These are phyloP conservation scores for Apis mellifera DNA, from an alignment of 1,140 invertebrate species.

Conservation along the genomic window Amel_HAv3.1 CM009931.2:24241501-24242000, in stretches of 20 bases:
- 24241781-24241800: neutral
- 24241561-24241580: neutral
- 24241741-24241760: neutral
- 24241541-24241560: neutral
- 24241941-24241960: neutral
- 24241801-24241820: neutral
- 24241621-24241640: neutral
- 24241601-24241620: neutral
- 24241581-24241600: neutral
- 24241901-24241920: neutral
- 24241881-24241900: neutral
- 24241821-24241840: neutral
- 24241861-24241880: too few species aligned
- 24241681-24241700: too few species aligned
- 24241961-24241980: neutral
- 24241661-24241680: too few species aligned
- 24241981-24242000: too few species aligned
- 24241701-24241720: neutral
- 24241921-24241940: neutral
- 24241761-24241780: neutral
- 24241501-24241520: neutral
- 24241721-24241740: neutral
- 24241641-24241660: too few species aligned
- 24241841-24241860: neutral
- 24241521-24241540: slow-evolving; percentile 31